Evolutionary conservation across 2,888 invertebrate species (phyloP), one percentile per base, ranked within the genome.

Genomic region (Tenthredo distinguenda): DNA sequence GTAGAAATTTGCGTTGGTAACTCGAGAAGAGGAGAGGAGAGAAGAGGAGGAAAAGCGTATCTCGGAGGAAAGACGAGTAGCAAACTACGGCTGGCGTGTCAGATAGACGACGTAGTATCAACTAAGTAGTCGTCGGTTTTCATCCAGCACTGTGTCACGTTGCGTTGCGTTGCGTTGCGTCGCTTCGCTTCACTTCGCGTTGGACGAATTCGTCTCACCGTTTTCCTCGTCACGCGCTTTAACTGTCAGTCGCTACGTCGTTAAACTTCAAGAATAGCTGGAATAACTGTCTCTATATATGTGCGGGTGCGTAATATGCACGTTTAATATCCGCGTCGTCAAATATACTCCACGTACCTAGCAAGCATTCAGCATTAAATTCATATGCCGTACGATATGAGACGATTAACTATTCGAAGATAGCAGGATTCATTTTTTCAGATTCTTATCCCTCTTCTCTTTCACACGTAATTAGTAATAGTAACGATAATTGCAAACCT

Each of bases 101-200:
- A 55, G 31, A 77, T 37, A 50, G 34, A 79, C 50, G 55, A 77
- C 55, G 34, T 58, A 26, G 79, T 79, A 79, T 37, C 34, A 79
- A 58, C 79, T 31, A 79, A 79, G 79, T 55, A 47, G 79, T 58
- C 26, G 79, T 79, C 79, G 37, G 79, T 79, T 58, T 79, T 50
- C 55, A 79, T 0, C 34, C 55, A 31, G 58, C 62, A 62, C 26
- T 21, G 62, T 62, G 62, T 26, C 62, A n/a, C 55, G 26, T 62
- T 21, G 26, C 62, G 62, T 26, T 12, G 62, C 26, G 18, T 50
- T 18, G 50, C 50, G 5, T 50, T 47, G 3, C 47, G 12, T 50
- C 55, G 7, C 55, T 55, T 55, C 55, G n/a, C n/a, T 55, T 55
- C 55, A 55, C n/a, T 55, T n/a, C 55, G 55, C 55, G 7, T 55